Base-by-base conservation (phyloP, 2,888 invertebrate genomes). In the Adelognathus sp. region DNA sequence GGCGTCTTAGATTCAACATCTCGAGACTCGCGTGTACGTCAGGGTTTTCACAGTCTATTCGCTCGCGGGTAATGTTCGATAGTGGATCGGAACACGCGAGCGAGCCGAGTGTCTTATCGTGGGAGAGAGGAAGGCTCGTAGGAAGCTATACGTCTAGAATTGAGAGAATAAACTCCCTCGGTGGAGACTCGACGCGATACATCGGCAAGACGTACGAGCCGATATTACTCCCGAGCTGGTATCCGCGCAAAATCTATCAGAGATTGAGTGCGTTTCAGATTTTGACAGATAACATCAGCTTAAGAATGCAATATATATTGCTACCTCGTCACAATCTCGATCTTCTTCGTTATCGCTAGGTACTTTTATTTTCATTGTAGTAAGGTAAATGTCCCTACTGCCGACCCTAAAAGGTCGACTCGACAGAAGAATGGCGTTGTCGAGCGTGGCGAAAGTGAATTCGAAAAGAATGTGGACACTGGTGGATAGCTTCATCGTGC, bases 221-320 rank as follows among this genome's bases (percentile, higher is more conserved):
- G 56, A 72, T 63, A 61, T 41, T 52, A 58, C 64, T 44, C 64
- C 44, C 27, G 73, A 64, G 24, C 27, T 56, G 31, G 3, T 41
- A 7, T 50, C 7, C 18, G 3, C 54, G n/a, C n/a, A n/a, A n/a
- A n/a, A n/a, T 29, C 50, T 33, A 9, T 46, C 54, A 54, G 29
- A 44, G 63, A 72, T 73, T 66, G 56, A 46, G 46, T 46, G 44
- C 14, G 44, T 58, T 73, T 73, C 50, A 56, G n/a, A 50, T 73
- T 58, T 64, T 44, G 41, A 14, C 39, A 16, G 44, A 56, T 56
- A 29, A 7, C 1, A 72, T 63, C 21, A 16, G 33, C n/a, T 1
- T n/a, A 52, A 7, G 27, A 63, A 33, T 9, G 31, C 46, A 46
- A 46, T 46, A 18, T 21, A 46, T 36, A 9, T 31, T 16, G 36